A percentile compares a stretch with the other conserved stretches of the same genome.
Conservation (phyloP, 2,888 invertebrate species). For the Bibio marci region DNA sequence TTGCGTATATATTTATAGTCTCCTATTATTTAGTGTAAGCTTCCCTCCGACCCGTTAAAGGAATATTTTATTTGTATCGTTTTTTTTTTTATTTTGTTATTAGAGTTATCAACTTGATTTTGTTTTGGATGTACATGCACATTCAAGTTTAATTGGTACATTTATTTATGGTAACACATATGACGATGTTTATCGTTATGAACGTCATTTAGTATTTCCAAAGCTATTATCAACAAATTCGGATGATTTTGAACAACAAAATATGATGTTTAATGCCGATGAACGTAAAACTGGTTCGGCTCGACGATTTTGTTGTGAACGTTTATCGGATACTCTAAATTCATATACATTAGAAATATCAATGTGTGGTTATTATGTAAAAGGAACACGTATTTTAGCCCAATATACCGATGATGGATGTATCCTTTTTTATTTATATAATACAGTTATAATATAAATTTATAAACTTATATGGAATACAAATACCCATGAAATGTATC, state of each 20-base stretch:
- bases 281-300: slow-evolving; percentile 71
- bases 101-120: slow-evolving; percentile 63
- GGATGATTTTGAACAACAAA: slow-evolving; percentile 70
- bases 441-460: too few species aligned
- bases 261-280: slow-evolving; percentile 89
- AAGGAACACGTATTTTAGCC: slow-evolving; percentile 48
- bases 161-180: slow-evolving; percentile 92
- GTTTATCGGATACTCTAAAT: slow-evolving; percentile 61
- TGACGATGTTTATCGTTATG: slow-evolving; percentile 77
- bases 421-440: slow-evolving; percentile 56
- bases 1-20: neutral
- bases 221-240: slow-evolving; percentile 75
- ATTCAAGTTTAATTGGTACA: slow-evolving; percentile 78
- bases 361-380: slow-evolving; percentile 69
- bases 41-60: too few species aligned
- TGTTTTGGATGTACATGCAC: slow-evolving; percentile 88
- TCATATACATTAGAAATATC: slow-evolving; percentile 85
- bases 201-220: slow-evolving; percentile 87
- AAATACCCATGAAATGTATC: too few species aligned
- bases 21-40: too few species aligned
- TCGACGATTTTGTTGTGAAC: slow-evolving; percentile 60
- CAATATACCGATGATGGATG: slow-evolving; percentile 91
- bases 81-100: slow-evolving; percentile 72
- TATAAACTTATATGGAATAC: neutral
- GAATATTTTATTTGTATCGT: slow-evolving; percentile 15